Base-by-base conservation (phyloP, 2,888 invertebrate species). In the Protula sp. region DNA sequence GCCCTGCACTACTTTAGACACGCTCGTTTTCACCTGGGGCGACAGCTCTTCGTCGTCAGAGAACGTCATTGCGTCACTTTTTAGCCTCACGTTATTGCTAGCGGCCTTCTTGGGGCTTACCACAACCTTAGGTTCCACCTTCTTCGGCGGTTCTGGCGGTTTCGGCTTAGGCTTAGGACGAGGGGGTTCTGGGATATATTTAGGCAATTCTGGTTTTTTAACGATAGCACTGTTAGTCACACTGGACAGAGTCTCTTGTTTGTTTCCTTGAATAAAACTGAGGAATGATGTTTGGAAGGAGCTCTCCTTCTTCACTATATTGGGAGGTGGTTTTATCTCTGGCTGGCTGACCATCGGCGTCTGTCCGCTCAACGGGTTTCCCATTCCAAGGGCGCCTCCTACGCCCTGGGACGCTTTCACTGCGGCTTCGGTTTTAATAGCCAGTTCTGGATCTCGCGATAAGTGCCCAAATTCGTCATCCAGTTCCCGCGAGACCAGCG, bases 161-260 rank as follows among this genome's bases (percentile, higher is more conserved):
- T 19, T 24, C 2, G 19, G n/a, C 4, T 28, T 22, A n/a, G 47
- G 45, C 24, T 63, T 59, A 60, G 57, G 58, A 56, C 52, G 51
- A 27, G 31, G 48, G 26, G 59, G 55, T 54, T 67, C 64, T 2
- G 77, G 78, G 52, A 75, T 72, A 64, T 78, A 77, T 59, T 78
- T 78, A 52, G 78, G 77, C 62, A 77, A 61, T 65, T 71, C 70
- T 31, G 78, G 77, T 63, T 72, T 73, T 29, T 68, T 67, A 53
- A 68, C 50, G 47, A 74, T 70, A 47, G 72, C 69, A 61, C 73
- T 69, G 61, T 70, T 72, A 59, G 74, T 75, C 47, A 77, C 73
- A 61, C 75, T 75, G 3, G 76, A 75, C 52, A 78, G 63, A 3
- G 78, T 78, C 63, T 78, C 78, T 45, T 72, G 73, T 57, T 77